Evolutionary conservation across 2,888 invertebrate species (phyloP).

Genomic region (Megastigmus dorsalis): DNA sequence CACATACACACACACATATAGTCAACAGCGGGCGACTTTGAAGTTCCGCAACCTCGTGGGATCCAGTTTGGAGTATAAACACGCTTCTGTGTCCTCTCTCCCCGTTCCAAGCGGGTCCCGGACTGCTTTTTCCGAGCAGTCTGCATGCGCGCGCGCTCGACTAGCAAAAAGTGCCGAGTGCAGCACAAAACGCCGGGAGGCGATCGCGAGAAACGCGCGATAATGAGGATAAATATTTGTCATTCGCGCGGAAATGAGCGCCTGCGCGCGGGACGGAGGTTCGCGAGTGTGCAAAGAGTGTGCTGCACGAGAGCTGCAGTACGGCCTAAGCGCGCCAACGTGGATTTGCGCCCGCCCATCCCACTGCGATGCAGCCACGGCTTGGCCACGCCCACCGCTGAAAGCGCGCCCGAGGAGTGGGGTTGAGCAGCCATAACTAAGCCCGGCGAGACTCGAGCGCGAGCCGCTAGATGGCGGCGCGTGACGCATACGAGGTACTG

Average conservation of each 20-base stretch:
- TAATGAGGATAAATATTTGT: slow-evolving; percentile 53
- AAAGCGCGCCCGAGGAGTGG: slow-evolving; percentile 55
- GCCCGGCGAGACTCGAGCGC: slow-evolving; percentile 64
- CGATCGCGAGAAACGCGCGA: slow-evolving; percentile 39
- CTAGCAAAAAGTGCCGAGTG: slow-evolving; percentile 31
- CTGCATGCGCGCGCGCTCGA: background rate
- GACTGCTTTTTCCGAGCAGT: background rate
- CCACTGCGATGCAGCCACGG: too few relatives aligned
- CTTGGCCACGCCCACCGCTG: slow-evolving; percentile 71
- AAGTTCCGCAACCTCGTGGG: slow-evolving; percentile 5
- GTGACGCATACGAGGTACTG: background rate
- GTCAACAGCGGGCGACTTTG: background rate
- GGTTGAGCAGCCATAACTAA: slow-evolving; percentile 73
- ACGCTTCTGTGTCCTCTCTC: background rate
- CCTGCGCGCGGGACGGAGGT: too few relatives aligned
- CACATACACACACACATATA: background rate
- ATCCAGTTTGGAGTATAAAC: slow-evolving; percentile 4
- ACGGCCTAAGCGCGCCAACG: too few relatives aligned
- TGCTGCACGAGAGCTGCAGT: too few relatives aligned
- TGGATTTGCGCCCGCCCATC: slow-evolving; percentile 37
- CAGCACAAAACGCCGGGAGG: too few relatives aligned
- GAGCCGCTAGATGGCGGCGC: slow-evolving; percentile 71
- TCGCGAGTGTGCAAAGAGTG: too few relatives aligned
- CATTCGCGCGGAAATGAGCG: slow-evolving; percentile 39
- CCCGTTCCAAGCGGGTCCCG: too few relatives aligned